Evolutionary conservation across 2,888 invertebrate genomes (phyloP), one percentile per base, ranked within the genome.

Genomic region (Ophion costatus): DNA sequence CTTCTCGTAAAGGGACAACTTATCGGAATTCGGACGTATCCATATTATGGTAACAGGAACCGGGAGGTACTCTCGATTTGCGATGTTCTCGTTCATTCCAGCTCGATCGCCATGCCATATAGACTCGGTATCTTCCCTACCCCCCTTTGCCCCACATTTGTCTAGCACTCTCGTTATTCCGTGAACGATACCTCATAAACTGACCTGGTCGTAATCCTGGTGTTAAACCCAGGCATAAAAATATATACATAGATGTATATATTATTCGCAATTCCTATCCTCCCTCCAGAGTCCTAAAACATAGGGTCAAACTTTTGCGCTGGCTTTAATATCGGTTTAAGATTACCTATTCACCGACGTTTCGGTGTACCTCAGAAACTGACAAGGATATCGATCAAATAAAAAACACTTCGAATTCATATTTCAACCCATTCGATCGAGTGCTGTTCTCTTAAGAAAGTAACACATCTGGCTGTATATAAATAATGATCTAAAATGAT

Each of bases 121-220:
- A 59, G 22, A 56, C 29, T n/a, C 14, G 14, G 11, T 63, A 45
- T 38, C 45, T n/a, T 33, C 33, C 22, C 38, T 45, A 57, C 59
- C 67, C 67, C 64, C n/a, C 14, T 42, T 22, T 63, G 14, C 57
- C 11, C 17, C 70, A 24, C 67, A n/a, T 63, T 57, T n/a, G 45
- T 20, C 66, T 61, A 45, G 67, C 42, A 57, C 64, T 63, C 70
- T 57, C 64, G 78, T 70, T 77, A 79, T 82, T 84, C 79, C 78
- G 66, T 66, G 70, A 66, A 79, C 75, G 84, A 82, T 84, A 84
- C 82, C 75, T 82, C 84, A 84, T 84, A 84, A 84, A 82, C 69
- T 79, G 74, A 75, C 71, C 74, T 45, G 82, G 64, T 82, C 81
- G 82, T 84, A 82, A 84, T 42, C 73, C 33, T 45, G 59, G 14